Percentiles rank a stretch among this genome's conserved stretches.
Conservation (phyloP, 1,140 invertebrate species). For the Lutraria rhynchaena region DNA sequence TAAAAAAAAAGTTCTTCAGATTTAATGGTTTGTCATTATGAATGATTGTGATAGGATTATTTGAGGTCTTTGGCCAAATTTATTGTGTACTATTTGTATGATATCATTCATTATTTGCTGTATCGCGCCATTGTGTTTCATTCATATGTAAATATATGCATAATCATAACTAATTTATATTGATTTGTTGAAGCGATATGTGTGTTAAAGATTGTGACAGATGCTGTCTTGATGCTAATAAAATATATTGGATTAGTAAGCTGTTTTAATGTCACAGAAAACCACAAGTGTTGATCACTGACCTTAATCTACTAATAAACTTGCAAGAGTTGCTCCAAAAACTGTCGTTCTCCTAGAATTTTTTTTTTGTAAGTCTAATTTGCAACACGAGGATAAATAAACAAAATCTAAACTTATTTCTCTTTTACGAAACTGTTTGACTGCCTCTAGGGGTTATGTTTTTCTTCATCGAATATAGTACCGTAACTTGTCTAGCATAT, state of each 20-base stretch:
- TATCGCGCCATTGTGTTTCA: not conserved
- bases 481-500: no score
- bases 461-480: no score
- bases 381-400: no score
- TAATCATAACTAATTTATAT: conserved; percentile 25
- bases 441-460: no score
- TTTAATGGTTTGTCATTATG: not conserved
- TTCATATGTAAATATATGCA: conserved; percentile 23
- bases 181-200: conserved; percentile 21
- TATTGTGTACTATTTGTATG: not conserved
- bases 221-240: not conserved
- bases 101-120: not conserved
- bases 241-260: not conserved
- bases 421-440: no score
- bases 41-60: not conserved
- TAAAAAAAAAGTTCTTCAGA: no score
- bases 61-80: not conserved
- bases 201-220: not conserved
- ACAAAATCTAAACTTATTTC: no score
- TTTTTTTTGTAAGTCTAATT: no score
- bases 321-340: no score
- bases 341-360: no score
- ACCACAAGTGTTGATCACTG: no score
- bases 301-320: no score
- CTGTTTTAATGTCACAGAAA: not conserved